Evolutionary conservation across 2,113 vertebrate species (phyloP).

Genomic region (Orcinus orca): DNA sequence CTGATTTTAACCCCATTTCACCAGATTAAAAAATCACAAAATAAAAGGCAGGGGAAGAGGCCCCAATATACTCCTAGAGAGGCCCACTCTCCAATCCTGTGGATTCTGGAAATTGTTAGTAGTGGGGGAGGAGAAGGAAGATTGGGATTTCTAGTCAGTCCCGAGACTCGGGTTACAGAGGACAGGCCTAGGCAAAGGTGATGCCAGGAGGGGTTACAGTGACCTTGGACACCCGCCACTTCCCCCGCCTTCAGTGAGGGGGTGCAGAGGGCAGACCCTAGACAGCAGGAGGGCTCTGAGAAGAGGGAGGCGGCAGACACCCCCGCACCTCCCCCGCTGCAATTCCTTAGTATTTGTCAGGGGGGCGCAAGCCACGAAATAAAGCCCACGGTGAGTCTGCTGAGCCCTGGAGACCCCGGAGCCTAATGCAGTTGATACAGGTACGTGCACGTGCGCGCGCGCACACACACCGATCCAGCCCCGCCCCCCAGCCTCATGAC

Average conservation of each 20-base stretch:
- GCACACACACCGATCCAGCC: accelerated
- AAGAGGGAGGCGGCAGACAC: background rate
- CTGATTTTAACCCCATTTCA: background rate
- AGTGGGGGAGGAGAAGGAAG: background rate
- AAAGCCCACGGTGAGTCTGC: background rate
- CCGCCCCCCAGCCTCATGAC: background rate
- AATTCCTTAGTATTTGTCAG: background rate
- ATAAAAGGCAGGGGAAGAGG: background rate
- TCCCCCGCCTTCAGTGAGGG: no score
- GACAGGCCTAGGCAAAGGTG: background rate
- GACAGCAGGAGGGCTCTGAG: background rate
- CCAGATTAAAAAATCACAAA: background rate
- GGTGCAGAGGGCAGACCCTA: background rate
- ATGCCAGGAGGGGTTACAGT: background rate
- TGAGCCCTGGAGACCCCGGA: background rate
- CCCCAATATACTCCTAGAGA: background rate
- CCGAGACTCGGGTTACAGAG: background rate
- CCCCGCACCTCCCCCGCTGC: background rate
- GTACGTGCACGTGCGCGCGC: accelerated
- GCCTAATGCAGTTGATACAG: background rate
- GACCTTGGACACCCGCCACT: background rate
- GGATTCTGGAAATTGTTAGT: background rate
- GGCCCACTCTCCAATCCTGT: background rate
- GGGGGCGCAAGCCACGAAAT: background rate
- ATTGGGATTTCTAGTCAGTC: background rate